Conservation (phyloP, 2,113 vertebrate species). For the Climacteris rufus region DNA sequence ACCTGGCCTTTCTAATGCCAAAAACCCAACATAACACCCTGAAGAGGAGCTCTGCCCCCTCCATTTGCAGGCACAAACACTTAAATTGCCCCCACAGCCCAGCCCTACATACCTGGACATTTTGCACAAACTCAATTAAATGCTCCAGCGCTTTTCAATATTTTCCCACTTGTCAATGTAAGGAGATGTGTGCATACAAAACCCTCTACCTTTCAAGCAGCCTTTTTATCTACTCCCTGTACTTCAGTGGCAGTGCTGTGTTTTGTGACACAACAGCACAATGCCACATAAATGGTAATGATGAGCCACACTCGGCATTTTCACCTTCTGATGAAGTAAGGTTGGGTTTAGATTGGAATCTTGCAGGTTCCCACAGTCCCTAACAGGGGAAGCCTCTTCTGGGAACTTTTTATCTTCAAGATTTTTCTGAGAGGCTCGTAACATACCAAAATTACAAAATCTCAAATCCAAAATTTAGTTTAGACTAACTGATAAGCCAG, state of each 20-base stretch:
- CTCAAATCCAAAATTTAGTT: neutral
- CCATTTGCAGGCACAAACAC: neutral
- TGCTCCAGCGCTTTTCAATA: slow-evolving; percentile 23
- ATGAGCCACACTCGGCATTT: neutral
- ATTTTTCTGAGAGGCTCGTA: neutral
- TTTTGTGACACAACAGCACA: neutral
- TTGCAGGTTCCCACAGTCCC: neutral
- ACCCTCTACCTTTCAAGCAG: neutral
- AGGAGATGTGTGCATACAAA: neutral
- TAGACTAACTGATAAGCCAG: neutral
- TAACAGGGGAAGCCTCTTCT: rapidly evolving
- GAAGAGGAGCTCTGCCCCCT: neutral
- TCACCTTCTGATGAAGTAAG: rapidly evolving
- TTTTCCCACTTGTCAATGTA: slow-evolving; percentile 14
- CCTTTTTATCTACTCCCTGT: neutral
- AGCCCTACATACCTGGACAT: neutral
- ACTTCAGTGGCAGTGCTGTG: neutral
- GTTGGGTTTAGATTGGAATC: neutral
- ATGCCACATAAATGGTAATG: rapidly evolving
- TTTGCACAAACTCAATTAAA: slow-evolving; percentile 56
- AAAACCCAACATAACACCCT: neutral
- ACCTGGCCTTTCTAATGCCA: neutral
- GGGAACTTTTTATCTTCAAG: neutral
- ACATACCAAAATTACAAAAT: neutral
- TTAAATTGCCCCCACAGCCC: neutral